Evolutionary conservation across 2,888 invertebrate genomes (phyloP).

Genomic region (Pseudolycoriella hygida): DNA sequence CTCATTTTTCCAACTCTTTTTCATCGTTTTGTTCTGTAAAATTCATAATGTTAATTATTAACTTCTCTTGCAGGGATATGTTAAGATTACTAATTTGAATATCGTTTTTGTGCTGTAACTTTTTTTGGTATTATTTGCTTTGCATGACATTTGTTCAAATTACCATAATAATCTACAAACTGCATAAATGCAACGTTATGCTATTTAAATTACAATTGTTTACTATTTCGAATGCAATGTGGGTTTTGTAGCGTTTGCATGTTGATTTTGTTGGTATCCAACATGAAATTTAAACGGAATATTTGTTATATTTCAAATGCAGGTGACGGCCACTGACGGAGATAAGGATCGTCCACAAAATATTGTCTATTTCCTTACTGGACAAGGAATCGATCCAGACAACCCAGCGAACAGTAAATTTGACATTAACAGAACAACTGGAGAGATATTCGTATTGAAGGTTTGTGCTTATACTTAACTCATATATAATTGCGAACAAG

Average conservation of each 20-base stretch:
- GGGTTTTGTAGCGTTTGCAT: not conserved
- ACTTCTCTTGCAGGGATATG: too few relatives aligned
- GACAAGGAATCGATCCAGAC: constrained; percentile 89
- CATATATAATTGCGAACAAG: too few relatives aligned
- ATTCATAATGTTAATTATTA: too few relatives aligned
- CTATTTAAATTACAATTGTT: too few relatives aligned
- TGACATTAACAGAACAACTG: constrained; percentile 87
- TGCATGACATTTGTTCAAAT: too few relatives aligned
- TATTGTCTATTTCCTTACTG: constrained; percentile 89
- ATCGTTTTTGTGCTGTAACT: too few relatives aligned
- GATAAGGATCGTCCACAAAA: constrained; percentile 89
- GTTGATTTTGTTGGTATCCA: not conserved
- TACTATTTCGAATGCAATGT: not conserved
- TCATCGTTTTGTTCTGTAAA: too few relatives aligned
- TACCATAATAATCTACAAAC: too few relatives aligned
- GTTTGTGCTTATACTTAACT: constrained; percentile 33
- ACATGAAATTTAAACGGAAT: not conserved
- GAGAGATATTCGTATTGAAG: constrained; percentile 89
- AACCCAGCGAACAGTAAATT: constrained; percentile 92
- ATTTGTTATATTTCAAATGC: constrained; percentile 13
- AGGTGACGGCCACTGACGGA: constrained; percentile 93
- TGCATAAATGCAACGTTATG: too few relatives aligned
- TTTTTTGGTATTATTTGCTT: too few relatives aligned
- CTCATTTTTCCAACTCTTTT: too few relatives aligned
- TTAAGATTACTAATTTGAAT: too few relatives aligned